Percentiles rank a stretch among this genome's conserved stretches.
Conservation (phyloP, 2,113 vertebrate species). For the Gymnogyps californianus region DNA sequence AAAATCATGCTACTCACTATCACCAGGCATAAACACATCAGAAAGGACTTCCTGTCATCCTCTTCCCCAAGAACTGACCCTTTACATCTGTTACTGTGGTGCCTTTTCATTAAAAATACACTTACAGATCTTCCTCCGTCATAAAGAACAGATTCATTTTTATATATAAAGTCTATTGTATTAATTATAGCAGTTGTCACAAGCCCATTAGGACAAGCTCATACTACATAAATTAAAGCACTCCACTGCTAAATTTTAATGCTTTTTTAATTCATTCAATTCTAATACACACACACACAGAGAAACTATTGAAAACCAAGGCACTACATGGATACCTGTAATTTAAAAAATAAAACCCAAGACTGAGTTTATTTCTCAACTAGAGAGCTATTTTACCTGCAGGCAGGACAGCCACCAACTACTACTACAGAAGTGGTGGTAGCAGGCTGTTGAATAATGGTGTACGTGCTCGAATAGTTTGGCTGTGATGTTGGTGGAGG, state of each 20-base stretch:
- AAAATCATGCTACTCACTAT: not conserved
- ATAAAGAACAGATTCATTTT: not conserved
- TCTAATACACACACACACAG: not conserved
- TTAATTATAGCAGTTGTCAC: not conserved
- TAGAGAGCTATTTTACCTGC: constrained; percentile 80
- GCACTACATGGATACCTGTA: not conserved
- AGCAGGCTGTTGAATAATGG: constrained; percentile 83
- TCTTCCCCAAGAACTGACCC: not conserved
- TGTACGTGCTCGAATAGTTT: constrained; percentile 77
- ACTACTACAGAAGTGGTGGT: constrained; percentile 90
- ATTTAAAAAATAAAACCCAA: not conserved
- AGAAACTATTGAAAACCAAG: not conserved
- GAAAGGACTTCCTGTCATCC: not conserved
- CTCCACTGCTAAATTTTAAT: not conserved
- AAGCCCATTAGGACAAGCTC: not conserved
- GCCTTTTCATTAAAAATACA: not conserved
- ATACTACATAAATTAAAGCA: not conserved
- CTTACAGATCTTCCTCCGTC: not conserved
- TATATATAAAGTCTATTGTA: not conserved
- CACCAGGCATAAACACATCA: not conserved
- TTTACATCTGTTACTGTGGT: not conserved
- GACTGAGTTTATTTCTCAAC: not conserved
- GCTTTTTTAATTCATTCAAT: not conserved
- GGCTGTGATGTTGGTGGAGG: constrained; percentile 75
- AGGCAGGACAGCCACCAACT: constrained; percentile 95